A percentile compares a stretch with the other conserved stretches of the same genome.
phyloP scores from a whole-genome alignment of 2,113 vertebrate species.

The Calyptommatus sinebrachiatus region DNA sequence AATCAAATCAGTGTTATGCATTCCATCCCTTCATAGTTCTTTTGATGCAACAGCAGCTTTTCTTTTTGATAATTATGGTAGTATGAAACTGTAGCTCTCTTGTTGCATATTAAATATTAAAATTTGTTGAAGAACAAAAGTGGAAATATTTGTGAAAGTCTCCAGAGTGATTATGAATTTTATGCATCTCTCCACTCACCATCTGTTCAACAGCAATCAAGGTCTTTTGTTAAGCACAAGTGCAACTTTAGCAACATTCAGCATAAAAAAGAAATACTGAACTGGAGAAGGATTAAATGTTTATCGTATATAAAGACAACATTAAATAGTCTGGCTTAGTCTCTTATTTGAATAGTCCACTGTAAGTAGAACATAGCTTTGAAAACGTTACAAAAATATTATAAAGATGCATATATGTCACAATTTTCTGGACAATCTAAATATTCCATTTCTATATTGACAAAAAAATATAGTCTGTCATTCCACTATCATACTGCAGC shows the following conservation, averaged over 20 bases:
- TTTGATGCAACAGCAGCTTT: background rate
- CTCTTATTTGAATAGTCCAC: background rate
- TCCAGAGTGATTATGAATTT: conserved; percentile 24
- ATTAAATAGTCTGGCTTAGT: background rate
- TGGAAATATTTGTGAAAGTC: conserved; percentile 25
- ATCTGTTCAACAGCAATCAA: conserved; percentile 56
- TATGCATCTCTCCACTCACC: conserved; percentile 20
- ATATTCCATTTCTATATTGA: background rate
- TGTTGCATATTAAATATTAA: background rate
- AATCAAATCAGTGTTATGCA: too few relatives aligned
- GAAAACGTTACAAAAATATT: conserved; percentile 16
- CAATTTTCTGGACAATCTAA: conserved; percentile 30
- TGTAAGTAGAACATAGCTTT: background rate
- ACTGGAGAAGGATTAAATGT: conserved; percentile 49
- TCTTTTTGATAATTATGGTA: background rate
- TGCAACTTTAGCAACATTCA: conserved; percentile 36
- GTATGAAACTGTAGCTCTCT: background rate
- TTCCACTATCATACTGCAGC: background rate
- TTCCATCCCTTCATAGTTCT: background rate
- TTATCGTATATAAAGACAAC: conserved; percentile 42
- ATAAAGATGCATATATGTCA: background rate
- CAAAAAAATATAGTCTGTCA: background rate
- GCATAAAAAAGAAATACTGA: conserved; percentile 35
- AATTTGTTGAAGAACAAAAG: conserved; percentile 10
- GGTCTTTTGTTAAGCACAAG: conserved; percentile 56